These are phyloP conservation scores for Criorhina ranunculi DNA, from an alignment of 2,888 invertebrate genomes.

Conservation along the genomic window DNA sequence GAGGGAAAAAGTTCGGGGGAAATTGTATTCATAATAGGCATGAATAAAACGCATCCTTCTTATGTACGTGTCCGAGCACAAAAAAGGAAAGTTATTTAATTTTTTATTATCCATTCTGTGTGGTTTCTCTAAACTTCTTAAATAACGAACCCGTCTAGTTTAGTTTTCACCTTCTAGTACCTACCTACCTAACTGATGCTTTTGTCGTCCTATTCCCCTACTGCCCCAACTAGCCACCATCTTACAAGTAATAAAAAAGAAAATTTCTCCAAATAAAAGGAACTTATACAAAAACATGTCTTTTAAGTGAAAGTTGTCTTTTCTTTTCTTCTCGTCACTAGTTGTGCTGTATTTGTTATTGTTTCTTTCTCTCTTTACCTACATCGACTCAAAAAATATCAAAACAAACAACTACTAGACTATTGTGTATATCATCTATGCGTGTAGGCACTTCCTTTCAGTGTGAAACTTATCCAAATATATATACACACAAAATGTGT, in stretches of 20 bases:
- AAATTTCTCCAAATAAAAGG: constrained; percentile 57
- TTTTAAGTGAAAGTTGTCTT: constrained; percentile 53
- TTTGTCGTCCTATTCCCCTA: background rate
- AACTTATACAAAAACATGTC: constrained; percentile 19
- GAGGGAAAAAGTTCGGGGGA: too few species aligned
- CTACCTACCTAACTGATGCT: background rate
- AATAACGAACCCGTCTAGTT: constrained; percentile 6
- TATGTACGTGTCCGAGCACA: too few species aligned
- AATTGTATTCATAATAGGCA: too few species aligned
- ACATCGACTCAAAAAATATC: background rate
- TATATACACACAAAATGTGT: background rate
- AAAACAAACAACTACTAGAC: constrained; percentile 1
- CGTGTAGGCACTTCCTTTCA: background rate
- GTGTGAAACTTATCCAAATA: constrained; percentile 11
- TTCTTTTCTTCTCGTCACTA: constrained; percentile 7
- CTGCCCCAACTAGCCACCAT: background rate
- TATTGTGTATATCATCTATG: background rate
- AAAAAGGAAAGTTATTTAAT: too few species aligned
- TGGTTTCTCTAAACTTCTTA: constrained; percentile 15
- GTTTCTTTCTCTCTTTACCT: background rate
- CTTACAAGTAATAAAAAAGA: constrained; percentile 9
- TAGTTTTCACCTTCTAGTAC: constrained; percentile 11
- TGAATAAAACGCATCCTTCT: too few species aligned
- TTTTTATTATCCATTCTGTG: too few species aligned
- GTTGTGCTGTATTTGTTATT: background rate